Evolutionary conservation across 2,113 vertebrate species (phyloP).

Genomic region (Morone saxatilis): DNA sequence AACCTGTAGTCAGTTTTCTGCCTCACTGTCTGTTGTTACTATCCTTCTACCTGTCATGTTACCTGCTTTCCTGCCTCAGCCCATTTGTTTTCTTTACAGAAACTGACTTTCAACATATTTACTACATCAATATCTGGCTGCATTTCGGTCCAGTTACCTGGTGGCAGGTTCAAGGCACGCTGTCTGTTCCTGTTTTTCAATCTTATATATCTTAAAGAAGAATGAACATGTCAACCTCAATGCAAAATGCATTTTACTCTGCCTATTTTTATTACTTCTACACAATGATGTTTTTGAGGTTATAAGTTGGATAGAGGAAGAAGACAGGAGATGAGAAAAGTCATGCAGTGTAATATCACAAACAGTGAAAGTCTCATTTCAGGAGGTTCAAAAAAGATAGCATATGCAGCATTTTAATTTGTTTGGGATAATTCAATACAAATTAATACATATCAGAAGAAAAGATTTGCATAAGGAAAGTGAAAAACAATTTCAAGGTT

Average conservation of each 20-base stretch:
- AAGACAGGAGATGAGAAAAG: conserved; percentile 1
- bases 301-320: not conserved
- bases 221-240: not conserved
- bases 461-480: conserved; percentile 24
- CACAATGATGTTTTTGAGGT: conserved; percentile 10
- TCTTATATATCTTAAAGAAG: not conserved
- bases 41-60: not conserved
- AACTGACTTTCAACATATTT: not conserved
- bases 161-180: not conserved
- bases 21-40: conserved; percentile 1
- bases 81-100: not conserved
- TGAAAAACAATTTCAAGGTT: conserved; percentile 50
- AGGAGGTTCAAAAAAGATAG: conserved; percentile 35
- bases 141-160: not conserved
- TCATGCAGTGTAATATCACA: conserved; percentile 7
- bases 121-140: not conserved
- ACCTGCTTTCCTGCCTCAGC: not conserved
- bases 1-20: conserved; percentile 12
- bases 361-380: conserved; percentile 24
- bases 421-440: conserved; percentile 21
- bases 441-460: conserved; percentile 36
- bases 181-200: not conserved
- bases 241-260: not conserved
- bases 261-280: not conserved
- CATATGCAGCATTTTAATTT: conserved; percentile 40